phyloP scores from a whole-genome alignment of 2,888 invertebrate genomes.

The Nomada ruficornis region DNA sequence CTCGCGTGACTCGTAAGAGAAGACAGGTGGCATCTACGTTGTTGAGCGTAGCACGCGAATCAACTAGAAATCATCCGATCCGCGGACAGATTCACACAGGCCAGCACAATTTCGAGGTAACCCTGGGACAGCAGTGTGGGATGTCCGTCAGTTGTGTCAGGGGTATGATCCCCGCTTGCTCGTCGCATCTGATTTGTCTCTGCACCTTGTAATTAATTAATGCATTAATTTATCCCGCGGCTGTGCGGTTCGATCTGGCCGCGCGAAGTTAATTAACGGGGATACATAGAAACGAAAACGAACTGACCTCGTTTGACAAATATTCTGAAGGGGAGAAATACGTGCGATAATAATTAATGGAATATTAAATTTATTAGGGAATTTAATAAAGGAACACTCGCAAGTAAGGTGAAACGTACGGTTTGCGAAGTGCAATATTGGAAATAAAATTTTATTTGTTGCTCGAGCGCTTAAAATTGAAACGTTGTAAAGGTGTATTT shows the following conservation, averaged over 20 bases:
- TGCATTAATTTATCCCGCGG: conserved; percentile 68
- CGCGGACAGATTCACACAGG: conserved; percentile 74
- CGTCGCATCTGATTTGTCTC: conserved; percentile 61
- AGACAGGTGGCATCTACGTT: conserved; percentile 68
- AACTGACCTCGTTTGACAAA: conserved; percentile 21
- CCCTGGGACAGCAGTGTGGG: conserved; percentile 66
- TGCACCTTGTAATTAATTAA: conserved; percentile 73
- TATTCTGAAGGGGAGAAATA: conserved; percentile 4
- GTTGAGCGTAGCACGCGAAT: conserved; percentile 65
- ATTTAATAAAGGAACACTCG: neutral
- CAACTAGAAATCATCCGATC: conserved; percentile 64
- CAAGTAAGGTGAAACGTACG: too few species aligned
- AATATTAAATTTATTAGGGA: neutral
- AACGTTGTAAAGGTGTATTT: neutral
- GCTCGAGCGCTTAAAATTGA: neutral
- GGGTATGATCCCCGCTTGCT: conserved; percentile 65
- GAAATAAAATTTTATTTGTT: too few species aligned
- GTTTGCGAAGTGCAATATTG: too few species aligned
- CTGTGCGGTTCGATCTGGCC: conserved; percentile 16
- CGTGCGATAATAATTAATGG: neutral
- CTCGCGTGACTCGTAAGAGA: conserved; percentile 57
- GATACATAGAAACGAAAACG: neutral
- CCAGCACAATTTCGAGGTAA: conserved; percentile 78
- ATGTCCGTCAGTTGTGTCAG: conserved; percentile 68
- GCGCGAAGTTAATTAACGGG: conserved; percentile 28